phyloP scores from a whole-genome alignment of 2,113 vertebrate species.

The Nyctereutes procyonoides region DNA sequence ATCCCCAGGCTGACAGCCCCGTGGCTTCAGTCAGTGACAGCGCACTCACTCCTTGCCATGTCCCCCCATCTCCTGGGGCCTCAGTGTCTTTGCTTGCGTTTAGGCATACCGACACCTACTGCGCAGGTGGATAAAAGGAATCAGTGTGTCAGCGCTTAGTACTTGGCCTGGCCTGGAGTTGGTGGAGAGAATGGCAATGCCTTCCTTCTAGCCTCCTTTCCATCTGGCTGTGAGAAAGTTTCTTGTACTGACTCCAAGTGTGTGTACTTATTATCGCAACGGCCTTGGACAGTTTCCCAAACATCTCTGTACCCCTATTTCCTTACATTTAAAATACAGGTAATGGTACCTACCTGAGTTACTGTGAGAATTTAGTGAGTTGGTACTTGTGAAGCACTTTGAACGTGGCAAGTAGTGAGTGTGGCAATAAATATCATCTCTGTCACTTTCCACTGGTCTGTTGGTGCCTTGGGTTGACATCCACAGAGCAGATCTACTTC shows the following conservation, averaged over 20 bases:
- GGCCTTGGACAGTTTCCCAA: neutral
- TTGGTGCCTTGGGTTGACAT: neutral
- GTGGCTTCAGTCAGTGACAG: neutral
- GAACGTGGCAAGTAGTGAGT: neutral
- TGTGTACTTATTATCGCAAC: neutral
- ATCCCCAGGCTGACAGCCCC: neutral
- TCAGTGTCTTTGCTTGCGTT: neutral
- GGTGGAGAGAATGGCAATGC: neutral
- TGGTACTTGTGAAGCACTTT: neutral
- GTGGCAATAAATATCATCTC: neutral
- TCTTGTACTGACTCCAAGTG: neutral
- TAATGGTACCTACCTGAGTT: neutral
- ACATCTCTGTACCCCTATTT: constrained; percentile 5
- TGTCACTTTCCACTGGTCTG: neutral
- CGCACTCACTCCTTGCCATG: neutral
- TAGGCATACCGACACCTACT: neutral
- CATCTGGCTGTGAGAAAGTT: constrained; percentile 15
- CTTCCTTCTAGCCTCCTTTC: constrained; percentile 25
- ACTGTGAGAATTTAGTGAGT: constrained; percentile 8
- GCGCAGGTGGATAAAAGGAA: neutral
- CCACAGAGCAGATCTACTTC: neutral
- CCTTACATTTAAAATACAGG: neutral
- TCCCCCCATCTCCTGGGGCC: neutral
- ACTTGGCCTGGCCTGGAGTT: neutral
- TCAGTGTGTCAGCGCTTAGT: neutral